These are phyloP conservation scores for Diadophis punctatus DNA, from an alignment of 2,113 vertebrate species.

Conservation along the genomic window DNA sequence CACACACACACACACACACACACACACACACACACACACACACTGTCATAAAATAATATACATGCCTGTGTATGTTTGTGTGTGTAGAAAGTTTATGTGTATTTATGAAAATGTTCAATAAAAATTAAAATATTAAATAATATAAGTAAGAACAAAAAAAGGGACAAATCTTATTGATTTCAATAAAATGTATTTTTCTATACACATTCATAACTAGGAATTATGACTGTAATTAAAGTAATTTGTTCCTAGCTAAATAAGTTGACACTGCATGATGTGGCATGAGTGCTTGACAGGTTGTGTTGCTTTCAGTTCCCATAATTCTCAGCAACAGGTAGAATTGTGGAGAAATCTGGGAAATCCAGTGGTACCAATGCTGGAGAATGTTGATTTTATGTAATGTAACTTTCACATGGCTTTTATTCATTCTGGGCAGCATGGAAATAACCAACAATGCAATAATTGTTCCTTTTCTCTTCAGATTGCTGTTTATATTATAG, in stretches of 20 bases:
- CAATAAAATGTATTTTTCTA: background rate
- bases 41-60: no score
- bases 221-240: background rate
- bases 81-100: no score
- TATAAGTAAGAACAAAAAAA: background rate
- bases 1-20: no score
- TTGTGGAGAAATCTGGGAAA: background rate
- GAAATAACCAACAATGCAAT: background rate
- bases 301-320: background rate
- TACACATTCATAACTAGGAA: no score
- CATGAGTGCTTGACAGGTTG: background rate
- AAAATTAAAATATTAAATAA: background rate
- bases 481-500: background rate
- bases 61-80: no score
- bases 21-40: no score
- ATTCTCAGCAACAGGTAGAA: background rate
- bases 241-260: background rate
- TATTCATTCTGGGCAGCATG: background rate
- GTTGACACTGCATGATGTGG: background rate
- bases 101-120: no score
- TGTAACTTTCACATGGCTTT: background rate
- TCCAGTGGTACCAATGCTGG: background rate
- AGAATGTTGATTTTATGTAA: background rate
- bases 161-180: background rate
- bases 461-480: background rate